Conservation (phyloP, 2,888 invertebrate species). For the Chromoteleia sp. region DNA sequence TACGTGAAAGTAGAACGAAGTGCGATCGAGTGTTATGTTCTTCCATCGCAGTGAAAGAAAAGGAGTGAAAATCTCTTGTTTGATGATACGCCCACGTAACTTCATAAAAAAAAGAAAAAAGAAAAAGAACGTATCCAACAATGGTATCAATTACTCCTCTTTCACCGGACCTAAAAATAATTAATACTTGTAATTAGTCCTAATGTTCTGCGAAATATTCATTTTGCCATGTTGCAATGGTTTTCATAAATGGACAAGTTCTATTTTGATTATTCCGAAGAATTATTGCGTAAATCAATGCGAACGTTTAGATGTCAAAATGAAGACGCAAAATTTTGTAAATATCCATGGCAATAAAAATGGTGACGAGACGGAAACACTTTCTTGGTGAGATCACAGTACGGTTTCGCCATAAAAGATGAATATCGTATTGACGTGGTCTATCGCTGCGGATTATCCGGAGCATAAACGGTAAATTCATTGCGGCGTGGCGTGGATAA, state of each 20-base stretch:
- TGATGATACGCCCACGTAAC: conserved; percentile 9
- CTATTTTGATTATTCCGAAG: too few relatives aligned
- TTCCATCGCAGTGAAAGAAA: conserved; percentile 9
- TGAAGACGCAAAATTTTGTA: too few relatives aligned
- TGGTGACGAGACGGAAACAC: too few relatives aligned
- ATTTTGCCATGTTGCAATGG: too few relatives aligned
- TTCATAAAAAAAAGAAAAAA: conserved; percentile 18
- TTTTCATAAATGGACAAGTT: too few relatives aligned
- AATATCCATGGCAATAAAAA: too few relatives aligned
- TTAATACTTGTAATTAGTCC: neutral
- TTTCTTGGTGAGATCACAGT: neutral
- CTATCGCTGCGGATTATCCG: conserved; percentile 54
- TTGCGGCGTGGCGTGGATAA: conserved; percentile 50
- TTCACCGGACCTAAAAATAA: neutral
- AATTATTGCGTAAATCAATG: too few relatives aligned
- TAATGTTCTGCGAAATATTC: too few relatives aligned
- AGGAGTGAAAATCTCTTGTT: conserved; percentile 26
- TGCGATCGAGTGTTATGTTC: conserved; percentile 13
- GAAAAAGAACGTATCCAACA: neutral
- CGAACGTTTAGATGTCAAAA: too few relatives aligned
- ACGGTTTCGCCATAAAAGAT: conserved; percentile 47
- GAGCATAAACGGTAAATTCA: conserved; percentile 62
- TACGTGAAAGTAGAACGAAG: conserved; percentile 36
- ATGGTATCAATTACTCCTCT: neutral
- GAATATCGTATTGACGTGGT: conserved; percentile 35